phyloP scores from a whole-genome alignment of 2,888 invertebrate species.

The Emmelina monodactyla region DNA sequence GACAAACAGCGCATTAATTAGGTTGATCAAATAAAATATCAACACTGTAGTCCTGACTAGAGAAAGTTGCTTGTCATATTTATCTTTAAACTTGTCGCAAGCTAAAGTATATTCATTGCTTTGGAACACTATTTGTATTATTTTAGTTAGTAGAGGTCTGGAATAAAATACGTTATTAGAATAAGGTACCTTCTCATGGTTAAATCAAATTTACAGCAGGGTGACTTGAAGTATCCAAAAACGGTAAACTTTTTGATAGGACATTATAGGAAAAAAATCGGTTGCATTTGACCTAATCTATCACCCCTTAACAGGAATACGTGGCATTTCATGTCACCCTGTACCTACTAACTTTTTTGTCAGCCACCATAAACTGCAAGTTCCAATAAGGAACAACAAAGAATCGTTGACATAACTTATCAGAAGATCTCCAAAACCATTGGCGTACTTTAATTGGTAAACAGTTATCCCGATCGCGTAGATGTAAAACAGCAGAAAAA shows the following conservation, averaged over 20 bases:
- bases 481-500: slow-evolving; percentile 30
- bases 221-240: too few species aligned
- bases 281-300: too few species aligned
- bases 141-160: slow-evolving; percentile 23
- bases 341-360: slow-evolving; percentile 32
- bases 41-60: slow-evolving; percentile 31
- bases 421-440: slow-evolving; percentile 27
- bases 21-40: slow-evolving; percentile 29
- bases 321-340: too few species aligned
- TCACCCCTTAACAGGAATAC: too few species aligned
- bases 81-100: slow-evolving; percentile 19
- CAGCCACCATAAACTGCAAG: slow-evolving; percentile 39
- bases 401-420: slow-evolving; percentile 40
- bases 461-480: slow-evolving; percentile 31
- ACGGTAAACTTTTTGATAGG: too few species aligned
- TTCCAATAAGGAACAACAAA: slow-evolving; percentile 26
- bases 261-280: too few species aligned
- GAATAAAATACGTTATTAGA: too few species aligned
- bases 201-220: too few species aligned
- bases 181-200: too few species aligned
- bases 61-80: slow-evolving; percentile 25
- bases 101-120: slow-evolving; percentile 23
- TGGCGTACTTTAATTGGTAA: slow-evolving; percentile 30
- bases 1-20: slow-evolving; percentile 21
- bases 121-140: slow-evolving; percentile 22